Evolutionary conservation across 2,888 invertebrate genomes (phyloP), one percentile per base, ranked within the genome.

Genomic region (Leptinotarsa tumamoca): DNA sequence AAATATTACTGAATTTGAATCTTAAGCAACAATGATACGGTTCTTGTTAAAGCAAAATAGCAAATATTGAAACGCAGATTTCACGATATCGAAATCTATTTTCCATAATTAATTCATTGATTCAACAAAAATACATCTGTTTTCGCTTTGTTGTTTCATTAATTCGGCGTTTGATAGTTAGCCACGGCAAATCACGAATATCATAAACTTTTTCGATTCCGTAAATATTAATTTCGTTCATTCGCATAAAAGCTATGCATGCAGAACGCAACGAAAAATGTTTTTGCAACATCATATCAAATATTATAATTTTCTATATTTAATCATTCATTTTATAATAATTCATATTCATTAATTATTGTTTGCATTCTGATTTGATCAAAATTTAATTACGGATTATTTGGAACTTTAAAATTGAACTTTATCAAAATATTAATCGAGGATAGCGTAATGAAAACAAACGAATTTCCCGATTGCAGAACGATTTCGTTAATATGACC

Each of bases 301-400:
- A 75, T 63, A 70, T 70, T 73, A 73, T 77, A 77, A 79, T 76
- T 75, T 69, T 71, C 74, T 58, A 71, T 73, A 74, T 79, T 79
- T 68, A 68, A 54, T 77, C 66, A 74, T 78, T 78, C 74, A 75
- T 77, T 75, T 73, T 4, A 72, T 72, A 72, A 77, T 69, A 71
- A 75, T 78, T 79, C 73, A 75, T 77, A 77, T 79, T 76, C 66
- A 74, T 74, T 76, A 78, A 72, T 73, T 72, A 70, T 66, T 76
- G 74, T 79, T 77, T 74, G 63, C 68, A 72, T 75, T 78, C 72
- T 77, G 74, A 74, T 79, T 80, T 73, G 75, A 80, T 78, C 78
- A 77, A 80, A 78, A 77, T 77, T 72, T 74, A 67, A 75, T 75
- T 75, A 69, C 67, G 76, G 71, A 75, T 75, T 79, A 73, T 77